Conservation (phyloP, 1,140 invertebrate species). For the Drosophila prosaltans region DNA sequence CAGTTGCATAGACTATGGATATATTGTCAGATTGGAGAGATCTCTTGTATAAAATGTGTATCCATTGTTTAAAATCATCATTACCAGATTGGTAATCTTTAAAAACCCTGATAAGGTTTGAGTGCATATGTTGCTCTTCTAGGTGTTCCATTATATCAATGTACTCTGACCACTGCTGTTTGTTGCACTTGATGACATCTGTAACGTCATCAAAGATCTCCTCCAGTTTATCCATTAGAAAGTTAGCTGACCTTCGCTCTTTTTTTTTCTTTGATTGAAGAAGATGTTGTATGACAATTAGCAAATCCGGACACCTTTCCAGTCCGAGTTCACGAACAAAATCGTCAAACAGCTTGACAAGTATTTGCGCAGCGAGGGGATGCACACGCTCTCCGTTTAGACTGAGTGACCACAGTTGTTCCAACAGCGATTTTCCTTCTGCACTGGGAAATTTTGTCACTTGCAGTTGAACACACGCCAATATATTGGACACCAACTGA, state of each 20-base stretch:
- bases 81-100: slow-evolving; percentile 79
- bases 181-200: slow-evolving; percentile 4
- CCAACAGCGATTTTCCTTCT: neutral
- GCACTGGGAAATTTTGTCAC: neutral
- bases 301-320: slow-evolving; percentile 19
- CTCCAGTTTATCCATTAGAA: slow-evolving; percentile 53
- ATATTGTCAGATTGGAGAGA: slow-evolving; percentile 83
- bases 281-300: slow-evolving; percentile 42
- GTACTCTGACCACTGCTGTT: slow-evolving; percentile 56
- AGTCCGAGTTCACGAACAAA: slow-evolving; percentile 1
- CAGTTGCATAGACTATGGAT: slow-evolving; percentile 82
- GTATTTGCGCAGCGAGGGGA: neutral
- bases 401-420: neutral
- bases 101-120: slow-evolving; percentile 84
- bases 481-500: neutral
- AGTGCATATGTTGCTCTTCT: slow-evolving; percentile 84
- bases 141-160: slow-evolving; percentile 84
- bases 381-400: neutral
- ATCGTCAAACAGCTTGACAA: neutral
- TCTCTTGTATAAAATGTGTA: slow-evolving; percentile 81
- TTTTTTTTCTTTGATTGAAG: slow-evolving; percentile 54
- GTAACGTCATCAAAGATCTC: slow-evolving; percentile 12
- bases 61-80: slow-evolving; percentile 74
- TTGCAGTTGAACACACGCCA: neutral
- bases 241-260: slow-evolving; percentile 53